Base-by-base conservation (phyloP, 2,113 vertebrate genomes). In the Archocentrus centrarchus region DNA sequence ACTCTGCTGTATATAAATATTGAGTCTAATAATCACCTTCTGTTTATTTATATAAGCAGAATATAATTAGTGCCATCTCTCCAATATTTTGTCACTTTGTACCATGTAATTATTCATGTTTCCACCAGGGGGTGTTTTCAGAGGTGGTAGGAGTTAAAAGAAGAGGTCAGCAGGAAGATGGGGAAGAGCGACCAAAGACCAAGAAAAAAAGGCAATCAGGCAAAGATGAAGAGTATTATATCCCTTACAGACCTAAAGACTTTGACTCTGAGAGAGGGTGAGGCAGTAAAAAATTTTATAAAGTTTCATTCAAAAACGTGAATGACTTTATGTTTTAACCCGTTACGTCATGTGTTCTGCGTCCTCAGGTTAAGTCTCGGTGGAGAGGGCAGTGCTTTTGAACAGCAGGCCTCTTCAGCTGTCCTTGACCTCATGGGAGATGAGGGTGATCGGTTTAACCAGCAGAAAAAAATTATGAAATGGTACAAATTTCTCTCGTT, bases 221-320 rank as follows among this genome's bases (percentile, higher is more conserved):
- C 22, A 95, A 58, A 85, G 97, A 99, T 0, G 88, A 95, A 63
- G 96, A 97, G 1, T 97, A 96, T 93, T 99, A 97, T 79, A 93
- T 99, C 88, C 98, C 98, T 0, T 99, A 99, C 91, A 95, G 95
- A 88, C 97, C 98, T 59, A 98, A 97, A 93, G 98, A 99, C 91
- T 98, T 99, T 0, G 94, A 99, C 82, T 98, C 97, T 0, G 98
- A 99, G 91, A 94, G 96, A 84, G 98, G 98, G 98, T 99, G 93
- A 93, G 95, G 10, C 17, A 1, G 5, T 2, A 75, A 73, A n/a
- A 11, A 2, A 3, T 11, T 8, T 8, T 5, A n/a, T 41, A 20
- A n/a, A 9, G 41, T 22, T 14, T 60, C 22, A 4, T 18, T n/a
- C 1, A 24, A 11, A 35, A 14, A 39, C 7, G 2, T 17, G 4